Percentiles rank a stretch among this genome's conserved stretches.
These are phyloP conservation scores for Volucella inanis DNA, from an alignment of 2,888 invertebrate genomes.

Conservation along the genomic window DNA sequence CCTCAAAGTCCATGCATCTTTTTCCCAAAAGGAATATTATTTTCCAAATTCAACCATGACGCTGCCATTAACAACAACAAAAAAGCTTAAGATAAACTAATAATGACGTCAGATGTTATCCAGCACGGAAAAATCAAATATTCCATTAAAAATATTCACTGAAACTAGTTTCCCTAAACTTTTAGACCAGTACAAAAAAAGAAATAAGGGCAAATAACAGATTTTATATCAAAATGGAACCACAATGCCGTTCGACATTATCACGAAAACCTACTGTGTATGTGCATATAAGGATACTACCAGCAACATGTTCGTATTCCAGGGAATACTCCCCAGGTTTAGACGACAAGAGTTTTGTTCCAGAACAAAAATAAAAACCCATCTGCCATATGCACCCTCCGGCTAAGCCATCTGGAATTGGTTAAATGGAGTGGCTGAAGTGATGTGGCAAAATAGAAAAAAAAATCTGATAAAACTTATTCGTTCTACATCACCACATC, in stretches of 20 bases:
- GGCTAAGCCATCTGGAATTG: slow-evolving; percentile 28
- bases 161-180: neutral
- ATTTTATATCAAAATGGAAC: slow-evolving; percentile 33
- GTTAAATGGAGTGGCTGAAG: slow-evolving; percentile 29
- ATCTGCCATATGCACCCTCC: slow-evolving; percentile 28
- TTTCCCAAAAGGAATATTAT: no score
- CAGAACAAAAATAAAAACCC: slow-evolving; percentile 7
- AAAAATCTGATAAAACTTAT: slow-evolving; percentile 52
- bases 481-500: slow-evolving; percentile 52
- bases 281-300: no score
- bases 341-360: neutral
- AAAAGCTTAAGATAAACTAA: no score
- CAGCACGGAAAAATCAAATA: neutral
- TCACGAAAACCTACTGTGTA: slow-evolving; percentile 36
- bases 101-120: no score
- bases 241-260: slow-evolving; percentile 37
- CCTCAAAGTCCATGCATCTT: no score
- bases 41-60: no score
- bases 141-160: neutral
- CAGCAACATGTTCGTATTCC: no score
- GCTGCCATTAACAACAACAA: no score
- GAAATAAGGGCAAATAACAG: slow-evolving; percentile 5
- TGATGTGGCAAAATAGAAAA: slow-evolving; percentile 27
- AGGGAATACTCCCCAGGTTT: slow-evolving; percentile 16
- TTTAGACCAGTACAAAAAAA: no score